phyloP scores from a whole-genome alignment of 2,797 vertebrate species.

The Hozukius guyotensis region DNA sequence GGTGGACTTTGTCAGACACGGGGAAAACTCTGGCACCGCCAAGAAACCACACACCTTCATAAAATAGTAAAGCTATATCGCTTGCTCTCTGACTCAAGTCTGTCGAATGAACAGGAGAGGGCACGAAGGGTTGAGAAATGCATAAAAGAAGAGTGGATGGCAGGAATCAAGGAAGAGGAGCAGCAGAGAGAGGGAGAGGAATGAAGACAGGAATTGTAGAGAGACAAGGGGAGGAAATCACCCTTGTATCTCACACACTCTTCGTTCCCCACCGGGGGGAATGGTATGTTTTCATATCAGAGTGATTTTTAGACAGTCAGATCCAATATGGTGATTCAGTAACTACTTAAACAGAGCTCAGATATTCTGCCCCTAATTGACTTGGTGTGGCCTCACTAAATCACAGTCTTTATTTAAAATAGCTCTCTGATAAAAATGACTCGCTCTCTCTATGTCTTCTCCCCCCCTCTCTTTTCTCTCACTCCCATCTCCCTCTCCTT shows the following conservation, averaged over 20 bases:
- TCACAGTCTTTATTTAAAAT: conserved; percentile 76
- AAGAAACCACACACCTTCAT: conserved; percentile 70
- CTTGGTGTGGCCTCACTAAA: conserved; percentile 75
- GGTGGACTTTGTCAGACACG: conserved; percentile 69
- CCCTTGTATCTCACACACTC: conserved; percentile 40
- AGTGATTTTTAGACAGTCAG: conserved; percentile 67
- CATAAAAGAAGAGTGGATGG: conserved; percentile 57
- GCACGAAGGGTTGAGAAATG: conserved; percentile 67
- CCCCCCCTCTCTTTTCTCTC: not conserved
- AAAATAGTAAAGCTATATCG: conserved; percentile 75
- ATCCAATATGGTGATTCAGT: conserved; percentile 74
- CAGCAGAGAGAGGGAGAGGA: conserved; percentile 14
- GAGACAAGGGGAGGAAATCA: conserved; percentile 38
- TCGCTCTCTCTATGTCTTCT: conserved; percentile 24
- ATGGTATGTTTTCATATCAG: conserved; percentile 70
- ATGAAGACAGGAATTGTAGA: conserved; percentile 23
- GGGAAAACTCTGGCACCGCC: conserved; percentile 54
- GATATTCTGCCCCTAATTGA: conserved; percentile 76
- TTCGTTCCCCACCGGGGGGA: conserved; percentile 17
- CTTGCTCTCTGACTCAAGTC: conserved; percentile 76
- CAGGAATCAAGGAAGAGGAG: conserved; percentile 44
- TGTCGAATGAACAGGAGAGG: conserved; percentile 76
- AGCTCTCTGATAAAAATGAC: conserved; percentile 65
- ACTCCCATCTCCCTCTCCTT: conserved; percentile 63
- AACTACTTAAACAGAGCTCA: conserved; percentile 61